Evolutionary conservation across 1,140 invertebrate species (phyloP), one percentile per base, ranked within the genome.

Genomic region (Drosophila orena): DNA sequence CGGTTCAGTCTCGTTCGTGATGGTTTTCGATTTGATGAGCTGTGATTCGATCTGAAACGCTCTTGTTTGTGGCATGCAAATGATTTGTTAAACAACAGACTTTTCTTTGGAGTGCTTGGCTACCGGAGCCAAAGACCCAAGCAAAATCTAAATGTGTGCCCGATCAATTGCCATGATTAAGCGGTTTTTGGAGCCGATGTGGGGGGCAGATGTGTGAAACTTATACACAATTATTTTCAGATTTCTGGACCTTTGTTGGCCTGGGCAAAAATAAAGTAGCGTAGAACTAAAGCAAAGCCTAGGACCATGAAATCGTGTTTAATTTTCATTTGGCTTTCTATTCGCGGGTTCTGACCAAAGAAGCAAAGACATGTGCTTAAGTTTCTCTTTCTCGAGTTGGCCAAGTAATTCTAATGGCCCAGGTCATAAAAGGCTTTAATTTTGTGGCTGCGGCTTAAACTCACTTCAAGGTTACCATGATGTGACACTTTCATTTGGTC

Each of bases 201-300:
- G 52, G 57, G 30, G n/a, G 61, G 46, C 42, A 50, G 20, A 54
- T 44, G 70, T 57, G 42, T 77, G 58, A 77, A 76, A 61, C 54
- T 70, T 44, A 58, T 38, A 60, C 50, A 73, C 78, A 81, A 88
- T 86, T 81, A 86, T 71, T 88, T 88, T 88, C 66, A 46, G 57
- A 81, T 79, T 81, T 84, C 20, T 22, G 27, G 15, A 53, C 30
- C 34, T 56, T 62, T 60, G 56, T 73, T 71, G 47, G 22, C 11
- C 20, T 42, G 59, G 78, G 58, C 55, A 49, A 65, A 80, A 86
- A 73, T 88, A 83, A 88, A 88, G 83, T 79, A 88, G 84, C 37
- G 84, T 88, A 88, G 84, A 88, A 88, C 83, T 84, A 83, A 79
- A 89, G 71, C 76, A 77, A 79, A 83, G 53, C 53, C 68, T 78